Conservation (phyloP, 2,888 invertebrate genomes). For the Lochmaea crataegi region DNA sequence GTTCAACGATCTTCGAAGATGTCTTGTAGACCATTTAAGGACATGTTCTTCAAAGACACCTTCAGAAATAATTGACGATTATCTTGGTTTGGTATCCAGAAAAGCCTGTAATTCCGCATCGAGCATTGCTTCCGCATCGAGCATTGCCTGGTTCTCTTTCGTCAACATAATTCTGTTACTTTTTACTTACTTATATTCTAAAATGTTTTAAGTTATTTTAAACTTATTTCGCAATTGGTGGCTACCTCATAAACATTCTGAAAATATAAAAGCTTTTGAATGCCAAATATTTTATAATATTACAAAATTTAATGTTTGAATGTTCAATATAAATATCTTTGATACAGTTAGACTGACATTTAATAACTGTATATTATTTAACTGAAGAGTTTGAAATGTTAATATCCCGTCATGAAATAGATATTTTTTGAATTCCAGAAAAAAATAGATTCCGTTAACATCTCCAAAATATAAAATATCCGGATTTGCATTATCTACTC, state of each 20-base stretch:
- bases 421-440: not conserved
- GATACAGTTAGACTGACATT: not conserved
- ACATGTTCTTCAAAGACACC: not conserved
- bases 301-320: too few species aligned
- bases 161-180: conserved; percentile 15
- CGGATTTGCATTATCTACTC: too few species aligned
- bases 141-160: conserved; percentile 14
- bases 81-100: not conserved
- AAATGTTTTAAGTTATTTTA: conserved; percentile 17
- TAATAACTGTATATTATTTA: not conserved
- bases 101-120: conserved; percentile 23
- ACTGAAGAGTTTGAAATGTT: not conserved
- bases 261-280: conserved; percentile 4
- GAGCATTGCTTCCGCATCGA: conserved; percentile 19
- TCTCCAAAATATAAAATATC: too few species aligned
- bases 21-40: not conserved
- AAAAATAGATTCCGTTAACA: too few species aligned
- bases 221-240: not conserved
- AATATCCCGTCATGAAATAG: not conserved
- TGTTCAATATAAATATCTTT: too few species aligned
- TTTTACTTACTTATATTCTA: conserved; percentile 23
- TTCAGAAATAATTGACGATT: conserved; percentile 17
- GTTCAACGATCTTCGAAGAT: not conserved
- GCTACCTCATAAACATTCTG: conserved; percentile 19
- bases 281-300: not conserved